Conservation (phyloP, 1,140 invertebrate genomes). For the Trachymyrmex septentrionalis region DNA sequence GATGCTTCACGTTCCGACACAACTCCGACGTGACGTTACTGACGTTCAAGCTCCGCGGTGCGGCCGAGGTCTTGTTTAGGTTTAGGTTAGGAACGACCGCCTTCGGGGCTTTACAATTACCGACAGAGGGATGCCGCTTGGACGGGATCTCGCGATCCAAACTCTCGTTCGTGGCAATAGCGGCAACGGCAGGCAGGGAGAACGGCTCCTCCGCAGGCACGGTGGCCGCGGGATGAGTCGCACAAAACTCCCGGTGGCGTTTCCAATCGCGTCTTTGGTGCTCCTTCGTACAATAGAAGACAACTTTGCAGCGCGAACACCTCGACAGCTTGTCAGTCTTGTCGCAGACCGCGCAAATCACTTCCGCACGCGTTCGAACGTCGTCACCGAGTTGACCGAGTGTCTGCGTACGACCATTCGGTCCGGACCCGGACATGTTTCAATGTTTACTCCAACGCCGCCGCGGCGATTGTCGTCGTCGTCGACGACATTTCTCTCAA, state of each 20-base stretch:
- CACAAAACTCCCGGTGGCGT: conserved; percentile 88
- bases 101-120: conserved; percentile 5
- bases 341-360: conserved; percentile 90
- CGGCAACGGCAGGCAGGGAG: background rate
- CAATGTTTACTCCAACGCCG: conserved; percentile 64
- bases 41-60: conserved; percentile 47
- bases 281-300: conserved; percentile 92
- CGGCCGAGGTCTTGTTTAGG: conserved; percentile 23
- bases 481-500: conserved; percentile 75
- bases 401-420: conserved; percentile 77
- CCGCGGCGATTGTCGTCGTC: conserved; percentile 68
- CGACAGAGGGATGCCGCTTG: background rate
- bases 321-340: conserved; percentile 89
- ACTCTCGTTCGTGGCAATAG: conserved; percentile 25
- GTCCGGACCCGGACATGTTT: conserved; percentile 77
- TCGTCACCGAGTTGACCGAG: conserved; percentile 66
- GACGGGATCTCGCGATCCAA: too few relatives aligned
- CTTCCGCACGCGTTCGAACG: conserved; percentile 46
- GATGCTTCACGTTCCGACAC: conserved; percentile 39
- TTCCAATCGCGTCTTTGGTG: conserved; percentile 93
- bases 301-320: conserved; percentile 91
- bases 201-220: background rate
- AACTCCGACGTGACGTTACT: background rate
- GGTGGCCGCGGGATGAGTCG: conserved; percentile 51
- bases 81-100: conserved; percentile 69